Evolutionary conservation across 2,888 invertebrate genomes (phyloP), one percentile per base, ranked within the genome.

Genomic region (Agriopis leucophaearia): DNA sequence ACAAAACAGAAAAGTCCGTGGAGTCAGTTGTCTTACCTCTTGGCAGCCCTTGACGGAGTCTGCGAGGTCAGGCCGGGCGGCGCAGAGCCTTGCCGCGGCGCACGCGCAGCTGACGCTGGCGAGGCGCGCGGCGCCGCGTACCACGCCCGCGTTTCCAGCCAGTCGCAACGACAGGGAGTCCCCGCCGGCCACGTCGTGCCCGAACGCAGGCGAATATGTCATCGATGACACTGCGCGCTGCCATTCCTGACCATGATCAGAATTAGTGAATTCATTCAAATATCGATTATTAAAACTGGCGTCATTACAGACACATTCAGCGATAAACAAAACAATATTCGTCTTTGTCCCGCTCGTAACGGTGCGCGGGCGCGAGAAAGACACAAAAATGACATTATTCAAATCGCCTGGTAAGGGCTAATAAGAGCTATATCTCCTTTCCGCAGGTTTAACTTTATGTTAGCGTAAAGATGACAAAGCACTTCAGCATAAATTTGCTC

Each of bases 51-150:
- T 89, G 60, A 93, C 91, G 27, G 79, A 73, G 61, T 84, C 85
- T 0, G 91, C 87, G 35, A 91, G 79, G 42, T 83, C 87, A 0
- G 92, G 91, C 45, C 81, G 69, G 1, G 88, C 85, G 69, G 92
- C 91, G 70, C 86, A 86, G 0, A 94, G 87, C 3, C 91, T 64
- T 7, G 93, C 91, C 60, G 93, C 93, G 15, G 92, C 93, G 87
- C 92, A 93, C 0, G 93, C 93, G 83, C 91, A 91, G 68, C 86
- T 87, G 0, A 93, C 93, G 70, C 91, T 91, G 0, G 93, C 93
- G n/a, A 94, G 84, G 4, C 93, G 83, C 76, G 92, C 85, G 9
- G 93, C 93, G 72, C 93, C 93, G 66, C 82, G 86, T 82, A 92
- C 72, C 74, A 92, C 93, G 66, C 92, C 90, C 77, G 91, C 93